Evolutionary conservation across 2,888 invertebrate species (phyloP), one percentile per base, ranked within the genome.

Genomic region (Diadromus collaris): DNA sequence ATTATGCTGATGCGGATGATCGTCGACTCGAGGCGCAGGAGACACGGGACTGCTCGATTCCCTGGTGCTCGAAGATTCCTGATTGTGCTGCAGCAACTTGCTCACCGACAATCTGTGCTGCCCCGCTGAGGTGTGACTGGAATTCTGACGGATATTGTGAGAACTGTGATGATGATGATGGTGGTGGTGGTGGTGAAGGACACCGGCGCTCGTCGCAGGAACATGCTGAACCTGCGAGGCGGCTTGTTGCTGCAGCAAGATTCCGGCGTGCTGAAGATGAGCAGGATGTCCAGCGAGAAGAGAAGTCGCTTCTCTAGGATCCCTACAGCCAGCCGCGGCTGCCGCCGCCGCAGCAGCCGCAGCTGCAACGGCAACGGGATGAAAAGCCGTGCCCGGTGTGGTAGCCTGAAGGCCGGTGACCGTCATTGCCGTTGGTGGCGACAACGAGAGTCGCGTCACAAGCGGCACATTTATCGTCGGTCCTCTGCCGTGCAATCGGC

Each of bases 401-500:
- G 85, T 79, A 3, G 87, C 84, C 54, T 88, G 88, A 24, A 88
- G 81, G 0, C 86, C 85, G 48, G 87, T 81, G 29, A 88, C 88
- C 48, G 89, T 86, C 86, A 89, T 88, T 56, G 88, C 87, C 78
- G 88, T 86, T 75, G 92, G 92, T 7, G 93, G 91, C 27, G 93
- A 90, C 24, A 90, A 82, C 16, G 90, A 88, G 32, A 90, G 83
- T 77, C 90, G 86, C 19, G 88, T 87, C 7, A 88, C 88, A 38
- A 90, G 80, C 0, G 90, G 90, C 48, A 90, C 88, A 82, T 85
- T 88, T 46, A 80, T 67, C 69, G 88, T 63, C 69, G 88, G 85
- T 60, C 88, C 76, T 7, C 67, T 41, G 21, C 63, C 67, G 51
- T 89, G 88, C 71, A 89, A 80, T 80, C 89, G 86, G 67, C 88